phyloP scores from a whole-genome alignment of 2,113 vertebrate species.

The Lepus timidus region DNA sequence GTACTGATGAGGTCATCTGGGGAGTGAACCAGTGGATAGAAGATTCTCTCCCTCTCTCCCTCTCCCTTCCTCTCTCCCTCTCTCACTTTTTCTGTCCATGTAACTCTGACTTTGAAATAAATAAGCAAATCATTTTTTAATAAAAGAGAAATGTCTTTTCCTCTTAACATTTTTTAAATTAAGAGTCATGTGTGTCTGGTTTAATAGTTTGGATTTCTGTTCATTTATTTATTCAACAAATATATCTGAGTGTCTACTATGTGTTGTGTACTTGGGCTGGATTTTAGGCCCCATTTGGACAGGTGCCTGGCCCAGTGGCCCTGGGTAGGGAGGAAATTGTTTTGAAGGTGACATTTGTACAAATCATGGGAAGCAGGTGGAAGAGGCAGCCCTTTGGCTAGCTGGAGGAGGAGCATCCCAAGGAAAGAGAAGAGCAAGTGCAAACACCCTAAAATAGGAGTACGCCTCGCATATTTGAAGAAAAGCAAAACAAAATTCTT shows the following conservation, averaged over 20 bases:
- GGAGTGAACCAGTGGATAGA: too few species aligned
- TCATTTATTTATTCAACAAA: conserved; percentile 24
- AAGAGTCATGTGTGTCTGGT: neutral
- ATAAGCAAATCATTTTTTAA: too few species aligned
- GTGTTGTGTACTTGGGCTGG: neutral
- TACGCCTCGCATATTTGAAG: neutral
- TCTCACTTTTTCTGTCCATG: too few species aligned
- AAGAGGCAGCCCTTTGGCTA: neutral
- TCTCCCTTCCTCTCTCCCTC: too few species aligned
- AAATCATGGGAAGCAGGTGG: neutral
- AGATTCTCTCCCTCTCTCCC: too few species aligned
- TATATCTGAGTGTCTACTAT: neutral
- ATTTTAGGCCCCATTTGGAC: neutral
- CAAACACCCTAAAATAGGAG: neutral
- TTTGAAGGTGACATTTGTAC: neutral
- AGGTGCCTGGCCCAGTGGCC: neutral
- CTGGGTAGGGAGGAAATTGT: neutral
- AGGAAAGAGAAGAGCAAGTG: neutral
- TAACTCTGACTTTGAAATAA: too few species aligned
- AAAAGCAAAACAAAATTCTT: neutral
- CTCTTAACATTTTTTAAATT: neutral
- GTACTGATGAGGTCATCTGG: too few species aligned
- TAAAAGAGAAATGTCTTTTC: neutral
- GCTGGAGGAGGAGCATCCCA: neutral
- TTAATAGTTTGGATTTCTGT: neutral